Conservation (phyloP, 2,888 invertebrate genomes). For the Eupithecia exiguata region DNA sequence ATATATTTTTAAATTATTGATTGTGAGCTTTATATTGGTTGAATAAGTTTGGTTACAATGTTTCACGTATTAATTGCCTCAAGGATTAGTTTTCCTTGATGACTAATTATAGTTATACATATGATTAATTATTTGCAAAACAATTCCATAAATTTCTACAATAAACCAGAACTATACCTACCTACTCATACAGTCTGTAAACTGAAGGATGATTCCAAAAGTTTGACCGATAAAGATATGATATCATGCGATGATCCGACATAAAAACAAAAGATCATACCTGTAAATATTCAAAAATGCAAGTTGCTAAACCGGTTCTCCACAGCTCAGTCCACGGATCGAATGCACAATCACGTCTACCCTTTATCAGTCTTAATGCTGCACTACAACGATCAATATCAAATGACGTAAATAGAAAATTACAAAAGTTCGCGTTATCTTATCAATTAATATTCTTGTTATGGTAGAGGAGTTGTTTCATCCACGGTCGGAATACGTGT, state of each 20-base stretch:
- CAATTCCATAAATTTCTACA: not conserved
- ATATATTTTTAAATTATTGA: no score
- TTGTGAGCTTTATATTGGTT: no score
- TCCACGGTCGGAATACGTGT: constrained; percentile 64
- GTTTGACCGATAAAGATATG: not conserved
- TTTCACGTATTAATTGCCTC: not conserved
- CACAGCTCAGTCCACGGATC: constrained; percentile 9
- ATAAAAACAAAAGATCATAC: constrained; percentile 25
- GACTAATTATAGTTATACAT: not conserved
- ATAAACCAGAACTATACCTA: not conserved
- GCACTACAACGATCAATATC: constrained; percentile 32
- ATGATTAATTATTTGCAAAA: not conserved
- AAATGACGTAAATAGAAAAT: constrained; percentile 20
- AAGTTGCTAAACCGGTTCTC: constrained; percentile 36
- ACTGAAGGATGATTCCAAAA: not conserved
- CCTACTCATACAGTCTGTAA: not conserved
- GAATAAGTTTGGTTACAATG: not conserved
- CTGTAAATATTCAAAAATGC: constrained; percentile 32
- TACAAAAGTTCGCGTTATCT: constrained; percentile 56
- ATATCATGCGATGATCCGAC: constrained; percentile 1
- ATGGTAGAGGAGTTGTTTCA: constrained; percentile 43
- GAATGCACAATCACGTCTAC: constrained; percentile 37
- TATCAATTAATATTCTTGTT: constrained; percentile 67
- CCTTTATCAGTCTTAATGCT: constrained; percentile 24
- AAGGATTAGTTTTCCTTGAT: constrained; percentile 2